phyloP scores from a whole-genome alignment of 1,140 invertebrate species.

The Drosophila pectinifera region DNA sequence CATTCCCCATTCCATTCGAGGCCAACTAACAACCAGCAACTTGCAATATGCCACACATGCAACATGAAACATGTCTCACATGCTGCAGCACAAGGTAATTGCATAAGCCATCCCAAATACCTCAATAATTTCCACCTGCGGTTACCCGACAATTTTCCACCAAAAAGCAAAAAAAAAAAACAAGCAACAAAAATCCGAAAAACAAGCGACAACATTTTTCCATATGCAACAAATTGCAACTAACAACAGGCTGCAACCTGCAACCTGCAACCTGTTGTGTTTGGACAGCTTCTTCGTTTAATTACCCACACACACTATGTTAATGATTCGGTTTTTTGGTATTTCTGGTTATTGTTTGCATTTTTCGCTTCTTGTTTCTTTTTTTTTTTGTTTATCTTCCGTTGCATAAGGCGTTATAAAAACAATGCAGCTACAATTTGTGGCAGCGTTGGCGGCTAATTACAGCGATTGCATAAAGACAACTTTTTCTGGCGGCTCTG shows the following conservation, averaged over 20 bases:
- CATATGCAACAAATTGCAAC: slow-evolving; percentile 41
- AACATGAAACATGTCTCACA: slow-evolving; percentile 62
- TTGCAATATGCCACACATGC: slow-evolving; percentile 27
- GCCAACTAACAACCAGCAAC: slow-evolving; percentile 7
- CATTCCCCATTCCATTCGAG: slow-evolving; percentile 15
- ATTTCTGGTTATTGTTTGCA: slow-evolving; percentile 79
- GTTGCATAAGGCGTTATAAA: slow-evolving; percentile 67
- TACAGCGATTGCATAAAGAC: slow-evolving; percentile 53
- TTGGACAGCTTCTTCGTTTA: slow-evolving; percentile 65
- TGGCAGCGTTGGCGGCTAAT: slow-evolving; percentile 58
- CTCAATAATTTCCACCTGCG: slow-evolving; percentile 60
- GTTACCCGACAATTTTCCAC: slow-evolving; percentile 26
- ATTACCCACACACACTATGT: slow-evolving; percentile 63
- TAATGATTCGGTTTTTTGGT: slow-evolving; percentile 58
- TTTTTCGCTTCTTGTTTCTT: slow-evolving; percentile 12
- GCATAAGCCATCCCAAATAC: slow-evolving; percentile 65
- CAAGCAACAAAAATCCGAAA: slow-evolving; percentile 13
- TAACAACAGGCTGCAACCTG: slow-evolving; percentile 14
- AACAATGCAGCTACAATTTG: slow-evolving; percentile 65
- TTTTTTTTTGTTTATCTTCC: slow-evolving; percentile 23
- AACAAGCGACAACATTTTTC: slow-evolving; percentile 45
- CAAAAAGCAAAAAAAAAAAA: slow-evolving; percentile 21
- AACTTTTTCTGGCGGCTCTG: slow-evolving; percentile 3
- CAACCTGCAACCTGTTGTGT: slow-evolving; percentile 57
- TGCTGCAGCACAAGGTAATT: slow-evolving; percentile 61